phyloP scores from a whole-genome alignment of 2,113 vertebrate genomes.

The Elanoides forficatus region DNA sequence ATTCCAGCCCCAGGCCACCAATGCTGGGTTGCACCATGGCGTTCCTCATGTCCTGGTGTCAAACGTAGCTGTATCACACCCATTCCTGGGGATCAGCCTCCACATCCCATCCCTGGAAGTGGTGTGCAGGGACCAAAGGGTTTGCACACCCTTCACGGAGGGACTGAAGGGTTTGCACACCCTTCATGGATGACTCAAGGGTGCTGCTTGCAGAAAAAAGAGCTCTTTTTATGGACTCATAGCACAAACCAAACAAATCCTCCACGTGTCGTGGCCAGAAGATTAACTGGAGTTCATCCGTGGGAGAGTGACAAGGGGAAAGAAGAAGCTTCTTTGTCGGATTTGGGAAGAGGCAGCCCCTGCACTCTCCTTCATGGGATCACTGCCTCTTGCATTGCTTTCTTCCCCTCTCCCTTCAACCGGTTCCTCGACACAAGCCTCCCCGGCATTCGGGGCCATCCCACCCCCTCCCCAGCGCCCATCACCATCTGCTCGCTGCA shows the following conservation, averaged over 20 bases:
- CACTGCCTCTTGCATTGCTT: not conserved
- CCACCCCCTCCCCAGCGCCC: not conserved
- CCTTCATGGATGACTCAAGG: not conserved
- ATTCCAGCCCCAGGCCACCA: not conserved
- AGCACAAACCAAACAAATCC: not conserved
- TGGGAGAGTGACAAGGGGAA: not conserved
- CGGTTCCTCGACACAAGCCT: not conserved
- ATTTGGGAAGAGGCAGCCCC: not conserved
- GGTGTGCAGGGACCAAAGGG: not conserved
- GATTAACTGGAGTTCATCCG: not conserved
- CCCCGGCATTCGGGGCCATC: not conserved
- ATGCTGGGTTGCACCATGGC: accelerated
- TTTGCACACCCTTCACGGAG: not conserved
- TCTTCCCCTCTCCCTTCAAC: not conserved
- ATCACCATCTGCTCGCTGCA: constrained; percentile 40
- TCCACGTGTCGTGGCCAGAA: not conserved
- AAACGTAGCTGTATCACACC: accelerated
- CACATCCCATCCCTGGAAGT: not conserved
- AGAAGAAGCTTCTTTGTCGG: not conserved
- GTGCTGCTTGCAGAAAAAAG: not conserved
- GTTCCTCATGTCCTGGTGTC: not conserved
- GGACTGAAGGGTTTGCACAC: not conserved
- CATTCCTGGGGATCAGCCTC: accelerated
- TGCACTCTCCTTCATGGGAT: not conserved
- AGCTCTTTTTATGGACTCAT: not conserved